These are phyloP conservation scores for Neotoma lepida DNA, from an alignment of 2,113 vertebrate genomes.

Conservation along the genomic window DNA sequence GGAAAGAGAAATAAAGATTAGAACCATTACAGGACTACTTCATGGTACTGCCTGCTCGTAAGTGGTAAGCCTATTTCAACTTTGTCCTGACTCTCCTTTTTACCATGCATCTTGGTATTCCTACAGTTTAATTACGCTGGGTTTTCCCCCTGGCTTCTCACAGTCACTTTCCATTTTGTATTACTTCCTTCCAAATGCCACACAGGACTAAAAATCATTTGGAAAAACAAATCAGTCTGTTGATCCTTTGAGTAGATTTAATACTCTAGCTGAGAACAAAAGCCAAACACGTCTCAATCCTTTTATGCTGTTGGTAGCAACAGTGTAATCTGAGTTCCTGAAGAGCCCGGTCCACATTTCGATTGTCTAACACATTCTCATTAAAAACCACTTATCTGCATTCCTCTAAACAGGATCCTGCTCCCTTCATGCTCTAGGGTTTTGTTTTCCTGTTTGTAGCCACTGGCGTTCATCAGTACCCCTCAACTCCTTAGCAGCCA, in stretches of 20 bases:
- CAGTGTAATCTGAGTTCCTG: background rate
- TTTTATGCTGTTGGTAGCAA: conserved; percentile 52
- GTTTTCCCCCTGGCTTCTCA: background rate
- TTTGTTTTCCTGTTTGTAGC: conserved; percentile 59
- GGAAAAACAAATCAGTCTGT: conserved; percentile 21
- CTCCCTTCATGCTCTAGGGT: background rate
- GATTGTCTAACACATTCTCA: conserved; percentile 54
- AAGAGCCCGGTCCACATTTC: conserved; percentile 41
- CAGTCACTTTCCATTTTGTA: conserved; percentile 40
- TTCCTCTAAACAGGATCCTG: conserved; percentile 61
- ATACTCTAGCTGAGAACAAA: conserved; percentile 17
- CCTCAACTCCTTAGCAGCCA: background rate
- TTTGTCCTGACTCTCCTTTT: background rate
- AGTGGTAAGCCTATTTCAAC: background rate
- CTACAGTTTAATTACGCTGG: background rate
- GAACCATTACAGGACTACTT: background rate
- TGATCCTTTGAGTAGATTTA: conserved; percentile 49
- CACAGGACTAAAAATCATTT: conserved; percentile 40
- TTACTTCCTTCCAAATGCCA: conserved; percentile 51
- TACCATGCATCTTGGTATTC: background rate
- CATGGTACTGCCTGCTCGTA: background rate
- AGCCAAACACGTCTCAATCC: conserved; percentile 8
- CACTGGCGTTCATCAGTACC: conserved; percentile 68
- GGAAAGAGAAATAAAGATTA: background rate
- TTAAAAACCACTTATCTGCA: conserved; percentile 56